Evolutionary conservation across 53 echinoderm and acorn worm genomes (phyloP).

Genomic region (Patiria pectinifera): DNA sequence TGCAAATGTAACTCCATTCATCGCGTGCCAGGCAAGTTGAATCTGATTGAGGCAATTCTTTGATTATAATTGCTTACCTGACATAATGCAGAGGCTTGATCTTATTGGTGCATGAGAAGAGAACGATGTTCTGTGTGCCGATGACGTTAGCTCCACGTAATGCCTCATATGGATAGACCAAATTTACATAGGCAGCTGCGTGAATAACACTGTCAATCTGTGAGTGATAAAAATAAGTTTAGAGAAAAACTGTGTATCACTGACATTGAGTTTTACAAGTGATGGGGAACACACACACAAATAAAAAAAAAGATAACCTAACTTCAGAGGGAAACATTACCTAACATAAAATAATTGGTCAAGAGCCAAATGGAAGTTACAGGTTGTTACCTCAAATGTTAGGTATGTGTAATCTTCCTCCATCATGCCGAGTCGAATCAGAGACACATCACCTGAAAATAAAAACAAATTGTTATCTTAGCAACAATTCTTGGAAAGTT

Average conservation of each 20-base stretch:
- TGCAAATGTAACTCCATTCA: too few species aligned
- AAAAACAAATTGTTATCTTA: neutral
- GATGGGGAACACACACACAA: too few species aligned
- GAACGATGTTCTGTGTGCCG: constrained; percentile 65
- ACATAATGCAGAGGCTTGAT: constrained; percentile 76
- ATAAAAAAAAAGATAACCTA: too few species aligned
- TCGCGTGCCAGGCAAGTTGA: too few species aligned
- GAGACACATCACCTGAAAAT: constrained; percentile 66
- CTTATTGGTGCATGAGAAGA: constrained; percentile 73
- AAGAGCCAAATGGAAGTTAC: neutral
- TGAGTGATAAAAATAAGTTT: neutral
- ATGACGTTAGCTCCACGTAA: constrained; percentile 66
- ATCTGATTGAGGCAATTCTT: neutral
- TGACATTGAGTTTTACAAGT: too few species aligned
- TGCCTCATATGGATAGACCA: constrained; percentile 67
- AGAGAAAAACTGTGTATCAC: too few species aligned
- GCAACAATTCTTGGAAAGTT: neutral
- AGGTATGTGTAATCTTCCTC: constrained; percentile 71
- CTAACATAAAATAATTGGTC: too few species aligned
- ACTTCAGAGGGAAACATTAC: too few species aligned
- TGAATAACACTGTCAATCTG: constrained; percentile 74
- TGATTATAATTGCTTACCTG: constrained; percentile 32
- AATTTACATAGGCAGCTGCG: constrained; percentile 71
- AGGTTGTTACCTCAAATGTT: constrained; percentile 56
- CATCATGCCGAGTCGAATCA: constrained; percentile 65